A percentile compares a stretch with the other conserved stretches of the same genome.
These are phyloP conservation scores for Sclerodermus sp. DNA, from an alignment of 2,888 invertebrate species.

Conservation along the genomic window DNA sequence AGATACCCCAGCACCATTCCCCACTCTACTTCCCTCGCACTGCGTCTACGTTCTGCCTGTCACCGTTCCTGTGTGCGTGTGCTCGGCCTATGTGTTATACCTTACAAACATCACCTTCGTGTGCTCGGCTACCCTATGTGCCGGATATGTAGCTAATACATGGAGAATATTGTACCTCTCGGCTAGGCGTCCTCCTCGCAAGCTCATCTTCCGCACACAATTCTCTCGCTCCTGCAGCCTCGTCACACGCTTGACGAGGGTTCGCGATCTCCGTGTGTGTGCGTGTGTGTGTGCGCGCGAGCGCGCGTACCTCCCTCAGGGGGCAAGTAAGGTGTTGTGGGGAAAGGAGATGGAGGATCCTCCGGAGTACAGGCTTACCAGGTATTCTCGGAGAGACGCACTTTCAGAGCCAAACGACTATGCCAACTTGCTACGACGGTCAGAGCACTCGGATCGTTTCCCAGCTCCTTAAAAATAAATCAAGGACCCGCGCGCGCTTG, in stretches of 20 bases:
- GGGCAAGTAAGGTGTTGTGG: no score
- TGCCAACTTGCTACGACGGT: no score
- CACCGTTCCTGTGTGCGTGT: constrained; percentile 14
- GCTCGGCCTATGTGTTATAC: constrained; percentile 34
- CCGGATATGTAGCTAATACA: constrained; percentile 45
- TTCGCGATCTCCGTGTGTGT: constrained; percentile 26
- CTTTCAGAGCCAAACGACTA: no score
- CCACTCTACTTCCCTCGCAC: constrained; percentile 41
- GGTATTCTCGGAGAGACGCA: constrained; percentile 37
- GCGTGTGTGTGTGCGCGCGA: constrained; percentile 10
- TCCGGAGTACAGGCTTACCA: constrained; percentile 25
- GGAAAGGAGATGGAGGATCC: no score
- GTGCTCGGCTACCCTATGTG: constrained; percentile 33
- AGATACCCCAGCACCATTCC: constrained; percentile 27
- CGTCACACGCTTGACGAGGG: constrained; percentile 12
- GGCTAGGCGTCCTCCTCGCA: background rate
- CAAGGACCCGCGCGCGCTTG: no score
- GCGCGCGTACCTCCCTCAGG: constrained; percentile 2
- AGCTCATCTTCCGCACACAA: constrained; percentile 14
- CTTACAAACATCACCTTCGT: constrained; percentile 42
- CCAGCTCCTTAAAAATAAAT: no score
- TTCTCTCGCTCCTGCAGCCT: constrained; percentile 3
- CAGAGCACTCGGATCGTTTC: no score
- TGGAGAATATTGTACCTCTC: constrained; percentile 42
- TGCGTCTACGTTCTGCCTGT: constrained; percentile 11